Evolutionary conservation across 2,797 vertebrate species (phyloP).

Genomic region (Poeciliopsis infans): DNA sequence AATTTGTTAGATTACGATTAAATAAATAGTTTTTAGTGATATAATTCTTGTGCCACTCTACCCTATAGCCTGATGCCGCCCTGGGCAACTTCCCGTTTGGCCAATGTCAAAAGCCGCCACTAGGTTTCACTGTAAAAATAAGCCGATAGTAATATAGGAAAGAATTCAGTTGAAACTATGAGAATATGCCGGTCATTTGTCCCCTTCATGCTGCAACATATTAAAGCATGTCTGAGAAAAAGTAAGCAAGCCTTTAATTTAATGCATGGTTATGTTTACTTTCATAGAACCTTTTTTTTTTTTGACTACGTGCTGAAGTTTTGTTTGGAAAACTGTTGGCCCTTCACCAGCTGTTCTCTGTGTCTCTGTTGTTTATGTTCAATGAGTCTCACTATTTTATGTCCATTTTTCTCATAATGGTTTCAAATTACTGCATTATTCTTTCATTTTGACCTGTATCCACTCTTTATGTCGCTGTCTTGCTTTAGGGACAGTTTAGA

Average conservation of each 20-base stretch:
- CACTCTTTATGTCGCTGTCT: background rate
- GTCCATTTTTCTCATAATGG: background rate
- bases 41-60: background rate
- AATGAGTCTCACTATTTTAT: background rate
- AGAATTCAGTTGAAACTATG: background rate
- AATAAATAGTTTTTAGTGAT: background rate
- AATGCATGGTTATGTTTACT: too few species aligned
- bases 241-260: background rate
- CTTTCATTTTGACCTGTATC: background rate
- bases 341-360: background rate
- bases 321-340: too few species aligned
- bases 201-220: background rate
- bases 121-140: background rate
- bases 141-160: background rate
- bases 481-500: slow-evolving; percentile 88
- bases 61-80: background rate
- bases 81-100: background rate
- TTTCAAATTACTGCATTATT: background rate
- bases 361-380: background rate
- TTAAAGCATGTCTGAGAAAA: background rate
- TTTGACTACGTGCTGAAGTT: background rate
- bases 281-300: background rate
- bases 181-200: background rate
- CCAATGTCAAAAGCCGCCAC: background rate
- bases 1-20: background rate